Base-by-base conservation (phyloP, 1,140 invertebrate genomes). In the Trypoxylus dichotomus region DNA sequence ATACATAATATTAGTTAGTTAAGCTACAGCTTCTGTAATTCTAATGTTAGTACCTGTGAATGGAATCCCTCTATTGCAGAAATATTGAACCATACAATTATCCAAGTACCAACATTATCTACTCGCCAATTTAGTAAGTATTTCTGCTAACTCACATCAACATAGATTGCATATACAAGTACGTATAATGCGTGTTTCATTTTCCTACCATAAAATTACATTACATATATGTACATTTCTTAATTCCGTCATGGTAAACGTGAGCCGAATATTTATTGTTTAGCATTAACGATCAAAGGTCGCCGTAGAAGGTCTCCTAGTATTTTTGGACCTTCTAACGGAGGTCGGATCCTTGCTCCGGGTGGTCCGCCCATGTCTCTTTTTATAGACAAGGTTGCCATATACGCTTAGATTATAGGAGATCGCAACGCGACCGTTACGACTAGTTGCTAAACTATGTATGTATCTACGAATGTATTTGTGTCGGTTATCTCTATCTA, bases 291-390 rank as follows among this genome's bases (percentile, higher is more conserved):
- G 60, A 68, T 68, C 60, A 68, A 68, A 68, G 60, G 60, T 68
- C 27, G 27, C 60, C 7, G 60, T 68, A 24, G 60, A 68, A 68
- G 60, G 60, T 29, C 24, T 54, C 47, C 19, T 54, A 68, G 27
- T 29, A 68, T 68, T 68, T 68, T 68, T 29, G 60, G 60, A 68
- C 60, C 60, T 68, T 68, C 60, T 68, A 68, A 68, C 60, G 60
- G 60, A 68, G 60, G 60, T 68, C 60, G 60, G 21, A 68, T 68
- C 60, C 60, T 68, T 68, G 60, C 60, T 29, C 60, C 21, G 60
- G 60, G 60, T 68, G 60, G 60, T 68, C 60, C 60, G 21, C 60
- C 60, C 24, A 29, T 68, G 60, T 68, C 60, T 68, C 60, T 25
- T 3, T 29, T 68, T 68, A 25, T 68, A 68, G 60, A 29, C 60